A percentile compares a stretch with the other conserved stretches of the same genome.
These are phyloP conservation scores for Aphis gossypii DNA, from an alignment of 1,140 invertebrate species.

Conservation along the genomic window DNA sequence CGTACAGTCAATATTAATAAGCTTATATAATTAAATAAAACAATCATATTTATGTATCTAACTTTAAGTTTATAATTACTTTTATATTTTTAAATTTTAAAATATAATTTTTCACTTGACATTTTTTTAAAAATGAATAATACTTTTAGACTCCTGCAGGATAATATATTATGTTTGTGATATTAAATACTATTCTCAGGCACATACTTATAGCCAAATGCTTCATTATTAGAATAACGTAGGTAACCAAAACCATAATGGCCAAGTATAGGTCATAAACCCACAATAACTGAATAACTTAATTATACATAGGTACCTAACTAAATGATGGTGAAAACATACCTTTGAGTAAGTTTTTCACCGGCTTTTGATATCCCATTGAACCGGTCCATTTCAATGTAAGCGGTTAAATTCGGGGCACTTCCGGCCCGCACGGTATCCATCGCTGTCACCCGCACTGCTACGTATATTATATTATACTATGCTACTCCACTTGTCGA, in stretches of 20 bases:
- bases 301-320: neutral
- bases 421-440: slow-evolving; percentile 41
- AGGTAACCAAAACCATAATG: neutral
- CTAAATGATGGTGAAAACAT: neutral
- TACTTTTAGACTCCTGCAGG: neutral
- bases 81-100: neutral
- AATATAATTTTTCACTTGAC: too few species aligned
- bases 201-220: neutral
- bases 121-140: neutral
- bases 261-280: neutral
- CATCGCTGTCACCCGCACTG: neutral
- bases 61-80: neutral
- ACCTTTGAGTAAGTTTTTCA: slow-evolving; percentile 47
- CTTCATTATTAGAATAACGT: neutral
- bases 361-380: neutral
- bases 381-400: slow-evolving; percentile 24
- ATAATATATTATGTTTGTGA: neutral
- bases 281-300: neutral
- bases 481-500: neutral
- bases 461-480: neutral
- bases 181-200: neutral
- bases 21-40: neutral
- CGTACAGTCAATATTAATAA: too few species aligned
- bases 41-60: neutral
- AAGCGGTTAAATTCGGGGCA: slow-evolving; percentile 41